Percentiles rank a stretch among this genome's conserved stretches.
phyloP scores from a whole-genome alignment of 2,888 invertebrate species.

The Tachina lurida region DNA sequence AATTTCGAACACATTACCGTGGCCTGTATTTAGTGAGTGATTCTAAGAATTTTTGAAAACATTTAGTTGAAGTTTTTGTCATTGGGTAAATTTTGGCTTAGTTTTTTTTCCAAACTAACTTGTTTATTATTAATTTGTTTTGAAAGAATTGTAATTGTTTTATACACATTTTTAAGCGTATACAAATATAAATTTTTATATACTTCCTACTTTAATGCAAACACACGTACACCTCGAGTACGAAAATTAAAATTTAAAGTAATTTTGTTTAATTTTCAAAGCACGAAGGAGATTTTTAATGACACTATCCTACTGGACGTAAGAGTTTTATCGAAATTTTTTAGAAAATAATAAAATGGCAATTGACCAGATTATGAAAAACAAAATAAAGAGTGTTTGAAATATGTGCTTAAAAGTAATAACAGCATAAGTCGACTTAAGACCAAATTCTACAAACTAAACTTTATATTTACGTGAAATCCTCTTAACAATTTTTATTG shows the following conservation, averaged over 20 bases:
- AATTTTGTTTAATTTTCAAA: neutral
- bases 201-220: slow-evolving; percentile 27
- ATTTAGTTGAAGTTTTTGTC: slow-evolving; percentile 33
- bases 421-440: too few relatives aligned
- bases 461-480: too few relatives aligned
- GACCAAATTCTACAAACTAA: too few relatives aligned
- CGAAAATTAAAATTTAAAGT: neutral
- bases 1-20: slow-evolving; percentile 14
- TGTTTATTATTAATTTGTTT: slow-evolving; percentile 39
- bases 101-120: neutral
- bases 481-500: too few relatives aligned
- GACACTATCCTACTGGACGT: neutral
- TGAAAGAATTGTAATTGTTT: slow-evolving; percentile 54
- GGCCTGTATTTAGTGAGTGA: neutral
- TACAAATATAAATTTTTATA: slow-evolving; percentile 14
- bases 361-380: too few relatives aligned
- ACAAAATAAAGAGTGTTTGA: too few relatives aligned
- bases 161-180: slow-evolving; percentile 10
- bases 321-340: too few relatives aligned
- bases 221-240: neutral
- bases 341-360: too few relatives aligned
- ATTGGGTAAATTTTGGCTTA: slow-evolving; percentile 1
- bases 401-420: too few relatives aligned
- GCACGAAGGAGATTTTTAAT: neutral
- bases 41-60: slow-evolving; percentile 19